phyloP scores from a whole-genome alignment of 2,797 vertebrate genomes.

The Hydrolagus colliei region DNA sequence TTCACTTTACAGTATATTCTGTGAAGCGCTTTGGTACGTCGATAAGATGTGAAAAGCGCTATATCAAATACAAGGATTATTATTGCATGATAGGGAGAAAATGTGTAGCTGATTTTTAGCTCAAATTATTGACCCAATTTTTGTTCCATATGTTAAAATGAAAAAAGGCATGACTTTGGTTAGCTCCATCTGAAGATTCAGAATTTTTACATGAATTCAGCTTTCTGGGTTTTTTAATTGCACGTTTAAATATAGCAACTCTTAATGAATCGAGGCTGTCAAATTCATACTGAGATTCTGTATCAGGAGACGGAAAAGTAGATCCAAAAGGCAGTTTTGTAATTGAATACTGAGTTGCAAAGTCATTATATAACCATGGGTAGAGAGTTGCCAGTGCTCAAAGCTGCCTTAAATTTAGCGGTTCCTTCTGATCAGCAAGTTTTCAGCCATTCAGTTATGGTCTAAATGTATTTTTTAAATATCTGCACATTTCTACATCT shows the following conservation, averaged over 20 bases:
- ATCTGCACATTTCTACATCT: not conserved
- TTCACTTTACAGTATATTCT: too few relatives aligned
- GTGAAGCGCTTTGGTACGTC: too few relatives aligned
- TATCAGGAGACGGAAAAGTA: not conserved
- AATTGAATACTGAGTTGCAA: not conserved
- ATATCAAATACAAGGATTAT: too few relatives aligned
- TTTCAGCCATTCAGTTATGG: not conserved
- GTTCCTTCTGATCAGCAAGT: too few relatives aligned
- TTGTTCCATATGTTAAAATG: not conserved
- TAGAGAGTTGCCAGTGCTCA: not conserved
- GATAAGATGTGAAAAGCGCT: too few relatives aligned
- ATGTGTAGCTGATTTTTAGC: not conserved
- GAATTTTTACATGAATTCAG: too few relatives aligned
- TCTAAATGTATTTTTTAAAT: not conserved
- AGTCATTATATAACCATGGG: not conserved
- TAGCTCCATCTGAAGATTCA: not conserved
- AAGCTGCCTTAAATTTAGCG: not conserved
- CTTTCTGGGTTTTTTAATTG: not conserved
- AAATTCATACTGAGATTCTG: not conserved
- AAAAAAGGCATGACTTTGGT: not conserved
- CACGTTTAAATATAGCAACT: not conserved
- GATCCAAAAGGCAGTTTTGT: not conserved
- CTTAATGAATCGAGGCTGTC: not conserved
- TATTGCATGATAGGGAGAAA: not conserved
- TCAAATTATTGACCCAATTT: not conserved